Conservation (phyloP, 2,113 vertebrate species). For the Trachemys scripta region DNA sequence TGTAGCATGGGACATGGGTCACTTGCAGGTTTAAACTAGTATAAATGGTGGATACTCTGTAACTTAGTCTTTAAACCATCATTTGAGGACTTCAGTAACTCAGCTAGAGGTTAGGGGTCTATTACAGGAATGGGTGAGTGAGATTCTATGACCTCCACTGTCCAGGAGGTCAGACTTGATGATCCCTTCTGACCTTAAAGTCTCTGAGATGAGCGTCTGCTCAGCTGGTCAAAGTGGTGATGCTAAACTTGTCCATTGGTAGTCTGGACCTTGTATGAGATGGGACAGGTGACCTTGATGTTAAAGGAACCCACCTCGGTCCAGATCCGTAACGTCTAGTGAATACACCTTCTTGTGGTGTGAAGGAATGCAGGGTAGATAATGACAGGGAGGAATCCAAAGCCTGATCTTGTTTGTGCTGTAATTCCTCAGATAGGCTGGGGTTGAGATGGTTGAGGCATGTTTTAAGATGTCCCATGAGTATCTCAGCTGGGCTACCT, state of each 20-base stretch:
- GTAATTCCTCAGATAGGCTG: background rate
- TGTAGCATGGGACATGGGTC: too few relatives aligned
- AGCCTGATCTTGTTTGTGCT: constrained; percentile 49
- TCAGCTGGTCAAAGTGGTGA: background rate
- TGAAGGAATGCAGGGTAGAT: constrained; percentile 49
- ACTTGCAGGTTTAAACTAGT: too few relatives aligned
- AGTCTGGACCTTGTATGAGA: background rate
- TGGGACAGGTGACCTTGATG: constrained; percentile 7
- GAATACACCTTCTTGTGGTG: background rate
- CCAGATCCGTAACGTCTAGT: background rate
- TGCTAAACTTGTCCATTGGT: background rate
- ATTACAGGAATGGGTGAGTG: too few relatives aligned
- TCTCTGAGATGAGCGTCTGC: too few relatives aligned
- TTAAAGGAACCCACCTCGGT: constrained; percentile 38
- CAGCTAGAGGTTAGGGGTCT: too few relatives aligned
- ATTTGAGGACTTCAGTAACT: too few relatives aligned
- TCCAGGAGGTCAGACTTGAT: too few relatives aligned
- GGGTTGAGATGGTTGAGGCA: background rate
- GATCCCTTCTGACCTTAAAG: too few relatives aligned
- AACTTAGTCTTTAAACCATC: too few relatives aligned
- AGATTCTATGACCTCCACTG: too few relatives aligned
- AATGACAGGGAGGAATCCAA: constrained; percentile 47
- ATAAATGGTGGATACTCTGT: too few relatives aligned
- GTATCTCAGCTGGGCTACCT: constrained; percentile 51
- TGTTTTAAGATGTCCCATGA: constrained; percentile 25